Base-by-base conservation (phyloP, 37 sponge, comb jelly and placozoan species). In the Eunapius fragilis region DNA sequence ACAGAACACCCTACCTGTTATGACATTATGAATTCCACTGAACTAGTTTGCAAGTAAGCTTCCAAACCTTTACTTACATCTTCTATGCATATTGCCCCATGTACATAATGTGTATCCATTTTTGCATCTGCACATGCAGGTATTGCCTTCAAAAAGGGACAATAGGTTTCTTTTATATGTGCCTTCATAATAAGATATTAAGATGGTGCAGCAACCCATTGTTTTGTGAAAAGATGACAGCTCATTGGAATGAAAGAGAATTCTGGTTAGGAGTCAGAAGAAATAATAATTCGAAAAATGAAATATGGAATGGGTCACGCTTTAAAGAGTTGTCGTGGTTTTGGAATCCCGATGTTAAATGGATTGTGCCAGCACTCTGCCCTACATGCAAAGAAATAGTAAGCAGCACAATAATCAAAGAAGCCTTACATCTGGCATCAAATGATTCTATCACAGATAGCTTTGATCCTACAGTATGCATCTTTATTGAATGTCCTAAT, bases 251-350 rank as follows among this genome's bases (percentile, higher is more conserved):
- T 26, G 23, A 84, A 25, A 72, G 74, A 37, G 75, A 84, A 24
- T 35, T 26, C 23, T 84, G 84, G 84, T 41, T 84, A 30, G 25
- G 67, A 50, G 28, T 28, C 67, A n/a, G 25, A 37, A 27, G 25
- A 31, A 27, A 31, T 34, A 28, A 33, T 34, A 19, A 37, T 38
- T 41, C 2, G 37, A 25, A 19, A 74, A n/a, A 31, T 25, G 84
- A 84, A 49, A 72, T 84, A 45, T 84, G 84, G 84, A 49, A 84
- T 74, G 84, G 84, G 25, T 26, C 25, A 72, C 30, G 84, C 41
- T 84, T 84, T 74, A n/a, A 25, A 26, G 84, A 84, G 34, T 70
- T 84, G 36, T 41, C 30, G 26, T 84, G 84, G 84, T 84, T 74
- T 73, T 84, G 74, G 74, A 50, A 84, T 74, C 84, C 84, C 27